Conservation (phyloP, 2,113 vertebrate genomes). For the Poicephalus gulielmi region DNA sequence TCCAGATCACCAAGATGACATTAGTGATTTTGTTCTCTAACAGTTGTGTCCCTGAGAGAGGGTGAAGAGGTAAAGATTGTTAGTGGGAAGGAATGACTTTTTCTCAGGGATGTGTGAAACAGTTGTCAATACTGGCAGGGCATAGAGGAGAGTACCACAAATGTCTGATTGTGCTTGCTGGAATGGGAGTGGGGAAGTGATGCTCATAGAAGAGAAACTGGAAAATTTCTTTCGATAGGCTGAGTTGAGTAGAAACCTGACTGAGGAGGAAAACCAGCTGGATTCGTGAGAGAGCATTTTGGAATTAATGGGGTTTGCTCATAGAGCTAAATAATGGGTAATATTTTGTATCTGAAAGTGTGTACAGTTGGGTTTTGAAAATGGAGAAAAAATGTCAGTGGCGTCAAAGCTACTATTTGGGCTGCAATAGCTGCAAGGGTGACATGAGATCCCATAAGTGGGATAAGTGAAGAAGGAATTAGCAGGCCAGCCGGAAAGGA, state of each 20-base stretch:
- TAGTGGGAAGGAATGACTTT: not conserved
- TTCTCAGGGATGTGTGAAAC: not conserved
- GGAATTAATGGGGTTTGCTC: not conserved
- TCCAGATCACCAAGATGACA: not conserved
- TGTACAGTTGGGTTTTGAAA: not conserved
- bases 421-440: not conserved
- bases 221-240: not conserved
- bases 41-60: not conserved
- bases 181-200: not conserved
- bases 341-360: not conserved
- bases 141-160: rapidly evolving
- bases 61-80: not conserved
- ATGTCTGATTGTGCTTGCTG: not conserved
- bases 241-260: not conserved
- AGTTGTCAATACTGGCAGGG: not conserved
- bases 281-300: not conserved
- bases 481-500: not conserved
- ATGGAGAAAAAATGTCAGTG: not conserved
- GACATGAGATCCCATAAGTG: not conserved
- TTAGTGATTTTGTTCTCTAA: not conserved
- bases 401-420: not conserved
- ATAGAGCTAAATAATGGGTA: not conserved
- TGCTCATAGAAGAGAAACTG: not conserved
- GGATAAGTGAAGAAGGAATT: conserved; percentile 2
- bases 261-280: not conserved